phyloP scores from a whole-genome alignment of 2,888 invertebrate species.

The Busseola fusca region DNA sequence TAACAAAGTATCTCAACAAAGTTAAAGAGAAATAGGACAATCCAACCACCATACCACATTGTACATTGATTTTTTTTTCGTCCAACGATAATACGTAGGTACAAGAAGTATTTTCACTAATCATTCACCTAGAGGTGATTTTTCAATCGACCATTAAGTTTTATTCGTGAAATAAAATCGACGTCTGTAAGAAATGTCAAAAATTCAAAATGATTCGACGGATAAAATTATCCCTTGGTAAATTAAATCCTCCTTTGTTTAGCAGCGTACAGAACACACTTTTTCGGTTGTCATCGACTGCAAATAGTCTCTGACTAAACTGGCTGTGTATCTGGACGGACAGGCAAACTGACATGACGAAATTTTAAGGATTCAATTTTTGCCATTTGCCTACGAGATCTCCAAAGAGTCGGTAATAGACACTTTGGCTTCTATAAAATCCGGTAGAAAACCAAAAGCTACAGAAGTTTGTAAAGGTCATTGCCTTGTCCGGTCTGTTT shows the following conservation, averaged over 20 bases:
- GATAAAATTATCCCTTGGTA: no score
- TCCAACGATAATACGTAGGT: not conserved
- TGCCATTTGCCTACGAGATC: not conserved
- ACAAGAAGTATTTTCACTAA: no score
- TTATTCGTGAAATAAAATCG: no score
- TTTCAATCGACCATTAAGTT: no score
- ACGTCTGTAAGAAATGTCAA: no score
- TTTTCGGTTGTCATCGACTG: not conserved
- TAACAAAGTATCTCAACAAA: no score
- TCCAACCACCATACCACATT: not conserved
- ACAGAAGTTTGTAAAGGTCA: slow-evolving; percentile 20
- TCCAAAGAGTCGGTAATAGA: not conserved
- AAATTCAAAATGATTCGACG: no score
- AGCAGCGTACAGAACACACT: not conserved
- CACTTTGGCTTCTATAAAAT: not conserved
- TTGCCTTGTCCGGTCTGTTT: slow-evolving; percentile 6
- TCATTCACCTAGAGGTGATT: no score
- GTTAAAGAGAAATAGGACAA: not conserved
- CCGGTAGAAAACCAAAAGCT: not conserved
- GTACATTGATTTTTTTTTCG: not conserved
- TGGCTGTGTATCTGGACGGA: not conserved
- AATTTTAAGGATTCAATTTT: not conserved
- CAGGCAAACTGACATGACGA: not conserved
- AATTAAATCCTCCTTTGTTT: not conserved
- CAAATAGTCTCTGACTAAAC: not conserved